Evolutionary conservation across 92 coral and sea anemone species (phyloP).

Genomic region (Heliopora coerulea): DNA sequence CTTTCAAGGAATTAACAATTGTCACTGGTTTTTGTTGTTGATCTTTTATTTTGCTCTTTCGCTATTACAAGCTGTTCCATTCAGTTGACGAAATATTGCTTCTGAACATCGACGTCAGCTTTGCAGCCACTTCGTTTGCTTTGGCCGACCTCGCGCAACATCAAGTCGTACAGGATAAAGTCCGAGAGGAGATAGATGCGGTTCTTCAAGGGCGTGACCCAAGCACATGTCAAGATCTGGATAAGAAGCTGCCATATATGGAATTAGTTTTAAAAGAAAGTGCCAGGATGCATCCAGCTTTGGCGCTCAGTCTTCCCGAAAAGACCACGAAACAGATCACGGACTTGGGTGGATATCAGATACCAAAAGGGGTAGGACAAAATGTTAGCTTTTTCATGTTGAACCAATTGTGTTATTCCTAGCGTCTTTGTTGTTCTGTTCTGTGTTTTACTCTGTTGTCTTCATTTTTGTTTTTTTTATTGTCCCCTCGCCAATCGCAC

Average conservation of each 20-base stretch:
- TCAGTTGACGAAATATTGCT: slow-evolving; percentile 80
- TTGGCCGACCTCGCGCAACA: slow-evolving; percentile 69
- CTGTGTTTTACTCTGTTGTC: no score
- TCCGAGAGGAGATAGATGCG: slow-evolving; percentile 67
- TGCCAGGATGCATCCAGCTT: slow-evolving; percentile 86
- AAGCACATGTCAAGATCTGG: slow-evolving; percentile 57
- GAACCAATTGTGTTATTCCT: no score
- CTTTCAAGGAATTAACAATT: no score
- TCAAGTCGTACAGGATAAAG: slow-evolving; percentile 61
- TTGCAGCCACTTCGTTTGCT: slow-evolving; percentile 83
- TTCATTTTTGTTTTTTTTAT: no score
- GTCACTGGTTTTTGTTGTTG: no score
- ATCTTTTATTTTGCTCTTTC: no score
- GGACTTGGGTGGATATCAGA: slow-evolving; percentile 70
- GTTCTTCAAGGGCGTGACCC: slow-evolving; percentile 69
- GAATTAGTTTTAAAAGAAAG: slow-evolving; percentile 86
- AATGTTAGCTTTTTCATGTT: no score
- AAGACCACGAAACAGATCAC: slow-evolving; percentile 76
- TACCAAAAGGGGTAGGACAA: slow-evolving; percentile 80
- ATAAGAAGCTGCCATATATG: slow-evolving; percentile 76
- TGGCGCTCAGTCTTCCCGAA: slow-evolving; percentile 85
- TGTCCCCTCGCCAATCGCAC: no score
- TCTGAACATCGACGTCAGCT: slow-evolving; percentile 82
- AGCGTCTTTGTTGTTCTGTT: no score
- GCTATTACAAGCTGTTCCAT: slow-evolving; percentile 70